Base-by-base conservation (phyloP, 2,888 invertebrate genomes). In the Megaustenia siamemsis region DNA sequence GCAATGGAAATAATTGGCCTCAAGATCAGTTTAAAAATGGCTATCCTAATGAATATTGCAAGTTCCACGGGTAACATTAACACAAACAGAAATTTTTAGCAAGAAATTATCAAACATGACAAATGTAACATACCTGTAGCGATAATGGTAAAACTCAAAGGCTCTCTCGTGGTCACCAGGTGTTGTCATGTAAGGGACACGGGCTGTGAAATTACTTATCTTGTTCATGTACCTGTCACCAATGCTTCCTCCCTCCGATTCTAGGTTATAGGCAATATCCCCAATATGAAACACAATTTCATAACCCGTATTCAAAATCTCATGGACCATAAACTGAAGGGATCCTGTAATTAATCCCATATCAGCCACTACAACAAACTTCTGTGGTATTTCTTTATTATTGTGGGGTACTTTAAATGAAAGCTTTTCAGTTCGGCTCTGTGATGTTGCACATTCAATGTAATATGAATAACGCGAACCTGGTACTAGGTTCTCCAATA, bases 331-430 rank as follows among this genome's bases (percentile, higher is more conserved):
- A 82, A 90, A 90, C 76, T 88, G 87, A 15, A 92, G 86, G 76
- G 88, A 87, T 56, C 87, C 85, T 1, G 91, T 88, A 12, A 83
- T 76, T 40, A 90, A 87, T 28, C 93, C 93, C 82, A 94, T 85
- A 84, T 94, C 93, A 18, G 93, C 93, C 86, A 91, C 91, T 15
- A 94, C 88, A 87, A 93, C 91, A 77, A 92, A 91, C 2, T 88
- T 87, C 45, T 93, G 91, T 43, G 86, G 85, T 80, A 88, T 91
- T 32, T 90, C 87, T 4, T 88, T 87, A 12, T 89, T 89, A 73
- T 84, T 87, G 71, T 88, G 86, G 43, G 92, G 91, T 1, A 93
- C 88, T 1, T 84, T 89, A 86, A 94, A 94, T 82, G 90, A 90
- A 80, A 90, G 93, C 24, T 91, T 82, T 3, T 91, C 89, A 88